Conservation (phyloP, 1,140 invertebrate species). For the Reticulitermes speratus region DNA sequence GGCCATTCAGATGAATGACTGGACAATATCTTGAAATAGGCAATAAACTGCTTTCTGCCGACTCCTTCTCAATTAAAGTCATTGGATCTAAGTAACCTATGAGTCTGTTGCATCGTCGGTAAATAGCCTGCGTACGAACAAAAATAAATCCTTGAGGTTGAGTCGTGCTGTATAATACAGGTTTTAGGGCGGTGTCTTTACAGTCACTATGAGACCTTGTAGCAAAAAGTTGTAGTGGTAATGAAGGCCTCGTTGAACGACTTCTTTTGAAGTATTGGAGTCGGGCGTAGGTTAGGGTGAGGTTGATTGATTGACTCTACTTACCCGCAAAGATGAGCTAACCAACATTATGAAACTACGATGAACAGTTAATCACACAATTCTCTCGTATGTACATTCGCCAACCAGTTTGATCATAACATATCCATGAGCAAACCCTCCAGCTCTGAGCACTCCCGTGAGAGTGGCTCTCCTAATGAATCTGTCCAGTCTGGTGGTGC, state of each 20-base stretch:
- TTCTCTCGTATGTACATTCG: neutral
- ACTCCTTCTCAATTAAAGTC: too few relatives aligned
- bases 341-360: neutral
- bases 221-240: neutral
- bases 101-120: too few relatives aligned
- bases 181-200: too few relatives aligned
- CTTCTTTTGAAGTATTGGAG: neutral
- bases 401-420: slow-evolving; percentile 6
- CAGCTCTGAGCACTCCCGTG: neutral
- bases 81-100: too few relatives aligned
- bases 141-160: too few relatives aligned
- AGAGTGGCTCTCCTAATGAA: neutral
- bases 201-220: neutral
- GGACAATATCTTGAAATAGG: too few relatives aligned
- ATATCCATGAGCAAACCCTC: neutral
- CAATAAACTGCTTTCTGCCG: too few relatives aligned
- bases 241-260: neutral
- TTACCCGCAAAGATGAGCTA: neutral
- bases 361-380: slow-evolving; percentile 7
- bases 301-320: neutral
- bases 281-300: neutral
- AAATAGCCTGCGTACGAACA: too few relatives aligned
- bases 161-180: too few relatives aligned
- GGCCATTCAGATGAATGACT: too few relatives aligned
- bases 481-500: neutral